Base-by-base conservation (phyloP, 2,113 vertebrate genomes). In the Dinomys branickii region DNA sequence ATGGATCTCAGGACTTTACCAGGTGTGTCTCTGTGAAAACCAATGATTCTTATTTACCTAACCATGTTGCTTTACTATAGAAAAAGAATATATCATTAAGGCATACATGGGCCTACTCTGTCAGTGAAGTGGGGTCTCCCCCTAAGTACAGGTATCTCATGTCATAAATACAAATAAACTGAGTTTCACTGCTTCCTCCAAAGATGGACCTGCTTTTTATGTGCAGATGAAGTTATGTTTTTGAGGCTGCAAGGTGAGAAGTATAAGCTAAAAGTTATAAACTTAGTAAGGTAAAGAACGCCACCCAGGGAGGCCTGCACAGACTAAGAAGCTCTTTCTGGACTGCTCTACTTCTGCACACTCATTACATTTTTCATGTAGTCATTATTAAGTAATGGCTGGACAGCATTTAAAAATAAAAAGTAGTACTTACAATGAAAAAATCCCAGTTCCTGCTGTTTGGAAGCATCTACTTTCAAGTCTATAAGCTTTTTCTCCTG, bases 371-470 rank as follows among this genome's bases (percentile, higher is more conserved):
- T 94, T 95, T 52, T 80, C 71, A 71, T 89, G 3, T 52, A 88
- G 91, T 96, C 50, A 75, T 90, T 96, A 86, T 84, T 93, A 85
- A 92, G 87, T 91, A 78, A 92, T 44, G n/a, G 59, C n/a, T 52
- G 28, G 59, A 61, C 11, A 67, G 92, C 88, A 91, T 86, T 91
- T 38, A 87, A 80, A 96, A 86, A 94, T 80, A 94, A 96, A 94
- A 95, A 77, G 3, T 88, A 82, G 17, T 77, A 56, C 67, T 95
- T 96, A n/a, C 13, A 89, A 47, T 71, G 24, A 80, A 93, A 95
- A 90, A 10, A 33, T 78, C 30, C 22, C 24, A 85, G 12, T 71
- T 88, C 28, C 77, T 91, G 71, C 58, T 92, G 41, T 26, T 78
- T n/a, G 54, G 52, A 78, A 33, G 38, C 38, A 75, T 78, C 44